Conservation (phyloP, 2,797 vertebrate genomes). For the Lepus townsendii region DNA sequence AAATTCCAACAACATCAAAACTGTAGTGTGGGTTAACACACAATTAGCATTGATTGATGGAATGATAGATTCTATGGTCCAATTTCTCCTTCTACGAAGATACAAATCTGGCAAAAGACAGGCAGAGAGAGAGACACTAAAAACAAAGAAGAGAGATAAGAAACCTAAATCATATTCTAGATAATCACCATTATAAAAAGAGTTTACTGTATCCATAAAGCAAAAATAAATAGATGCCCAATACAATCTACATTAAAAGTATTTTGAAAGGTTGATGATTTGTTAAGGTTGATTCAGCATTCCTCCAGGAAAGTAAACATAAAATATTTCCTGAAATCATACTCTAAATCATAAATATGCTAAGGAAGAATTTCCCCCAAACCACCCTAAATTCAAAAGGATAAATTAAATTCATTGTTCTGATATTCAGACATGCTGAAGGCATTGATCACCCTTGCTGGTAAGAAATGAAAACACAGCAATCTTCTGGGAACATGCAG, state of each 20-base stretch:
- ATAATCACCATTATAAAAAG: constrained; percentile 19
- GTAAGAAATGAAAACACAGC: constrained; percentile 50
- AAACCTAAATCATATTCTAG: not conserved
- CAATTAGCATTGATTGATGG: not conserved
- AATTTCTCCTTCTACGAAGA: not conserved
- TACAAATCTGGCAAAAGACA: not conserved
- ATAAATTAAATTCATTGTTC: constrained; percentile 55
- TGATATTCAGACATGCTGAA: constrained; percentile 21
- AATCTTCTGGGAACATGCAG: constrained; percentile 23
- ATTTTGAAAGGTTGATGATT: constrained; percentile 33
- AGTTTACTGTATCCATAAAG: not conserved
- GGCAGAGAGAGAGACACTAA: not conserved
- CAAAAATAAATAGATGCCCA: not conserved
- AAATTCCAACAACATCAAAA: not conserved
- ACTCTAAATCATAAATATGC: constrained; percentile 41
- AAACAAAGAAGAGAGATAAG: not conserved
- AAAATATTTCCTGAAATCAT: constrained; percentile 60
- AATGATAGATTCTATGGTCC: not conserved
- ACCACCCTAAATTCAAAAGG: constrained; percentile 38
- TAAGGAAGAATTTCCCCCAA: not conserved
- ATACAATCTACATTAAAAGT: not conserved
- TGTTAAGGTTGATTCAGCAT: not conserved
- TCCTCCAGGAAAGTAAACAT: not conserved
- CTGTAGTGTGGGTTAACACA: not conserved
- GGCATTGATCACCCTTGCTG: not conserved